Base-by-base conservation (phyloP, 2,113 vertebrate species). In the Epinephelus cyanopodus region DNA sequence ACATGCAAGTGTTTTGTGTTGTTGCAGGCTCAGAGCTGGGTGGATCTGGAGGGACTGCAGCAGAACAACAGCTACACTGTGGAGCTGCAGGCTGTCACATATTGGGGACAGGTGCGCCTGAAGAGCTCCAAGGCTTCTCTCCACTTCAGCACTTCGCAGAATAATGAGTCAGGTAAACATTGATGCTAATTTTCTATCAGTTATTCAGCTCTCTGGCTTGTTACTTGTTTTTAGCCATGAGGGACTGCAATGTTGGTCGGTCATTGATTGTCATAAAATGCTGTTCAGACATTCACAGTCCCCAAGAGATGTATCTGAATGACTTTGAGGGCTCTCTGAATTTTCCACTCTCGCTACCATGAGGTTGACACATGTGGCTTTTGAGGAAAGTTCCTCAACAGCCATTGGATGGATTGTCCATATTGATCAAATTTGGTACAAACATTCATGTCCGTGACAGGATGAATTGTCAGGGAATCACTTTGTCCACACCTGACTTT, bases 21-120 rank as follows among this genome's bases (percentile, higher is more conserved):
- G 58, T 93, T 45, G 13, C 74, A 99, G 98, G 94, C 96, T 37
- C 96, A 96, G 74, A 96, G 86, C 90, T 96, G 94, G 45, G 96
- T 97, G 90, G 94, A 95, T 17, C 93, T 99, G 92, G 97, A 98
- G 47, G 93, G 94, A 1, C 97, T 99, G 56, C 96, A 95, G 4
- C 94, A 94, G 4, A 97, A 97, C 94, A 93, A 89, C 89, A 96
- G 95, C 71, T 98, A 98, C 91, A 96, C 94, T 0, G 96, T 97
- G 84, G 97, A 98, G 90, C 90, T 99, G 54, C 98, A 99, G 92
- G 97, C 97, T 23, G 87, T 99, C 79, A 94, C 97, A 0, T 97
- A 97, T 29, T 99, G 98, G 98, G 97, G 97, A 63, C 97, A 98
- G 94, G 95, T 95, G 19, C 96, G 98, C 13, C 95, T 99, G 45